Evolutionary conservation across 2,888 invertebrate species (phyloP).

Genomic region (Chrysolina oricalcia): DNA sequence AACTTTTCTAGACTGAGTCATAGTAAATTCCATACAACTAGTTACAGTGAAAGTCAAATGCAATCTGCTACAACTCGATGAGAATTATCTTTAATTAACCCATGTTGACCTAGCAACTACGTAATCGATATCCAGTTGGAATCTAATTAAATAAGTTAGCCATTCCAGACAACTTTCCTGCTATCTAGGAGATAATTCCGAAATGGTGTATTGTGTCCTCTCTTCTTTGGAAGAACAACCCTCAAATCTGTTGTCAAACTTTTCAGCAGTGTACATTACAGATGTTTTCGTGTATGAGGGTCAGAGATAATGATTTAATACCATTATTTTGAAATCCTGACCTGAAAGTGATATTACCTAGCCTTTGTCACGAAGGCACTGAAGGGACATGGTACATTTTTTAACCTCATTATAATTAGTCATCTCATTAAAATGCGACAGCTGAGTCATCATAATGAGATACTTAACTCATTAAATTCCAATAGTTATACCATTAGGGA

Average conservation of each 20-base stretch:
- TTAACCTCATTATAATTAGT: no score
- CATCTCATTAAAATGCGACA: no score
- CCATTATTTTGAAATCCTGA: no score
- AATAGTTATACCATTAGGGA: no score
- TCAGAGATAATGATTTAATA: no score
- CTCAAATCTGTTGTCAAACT: background rate
- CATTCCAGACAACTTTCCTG: conserved; percentile 43
- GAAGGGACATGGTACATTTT: no score
- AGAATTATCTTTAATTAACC: conserved; percentile 46
- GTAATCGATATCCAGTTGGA: conserved; percentile 48
- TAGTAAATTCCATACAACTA: background rate
- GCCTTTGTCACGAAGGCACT: no score
- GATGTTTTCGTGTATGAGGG: no score
- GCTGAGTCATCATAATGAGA: no score
- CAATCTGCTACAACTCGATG: conserved; percentile 28
- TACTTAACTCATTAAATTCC: no score
- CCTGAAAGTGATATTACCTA: no score
- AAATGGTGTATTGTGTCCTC: conserved; percentile 36
- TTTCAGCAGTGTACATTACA: no score
- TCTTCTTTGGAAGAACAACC: background rate
- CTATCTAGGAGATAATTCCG: conserved; percentile 30
- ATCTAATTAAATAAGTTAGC: conserved; percentile 54
- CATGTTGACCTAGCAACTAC: conserved; percentile 45
- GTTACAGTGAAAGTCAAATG: background rate
- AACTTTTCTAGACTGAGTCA: background rate